Evolutionary conservation across 2,113 vertebrate genomes (phyloP).

Genomic region (Indicator maculatus): DNA sequence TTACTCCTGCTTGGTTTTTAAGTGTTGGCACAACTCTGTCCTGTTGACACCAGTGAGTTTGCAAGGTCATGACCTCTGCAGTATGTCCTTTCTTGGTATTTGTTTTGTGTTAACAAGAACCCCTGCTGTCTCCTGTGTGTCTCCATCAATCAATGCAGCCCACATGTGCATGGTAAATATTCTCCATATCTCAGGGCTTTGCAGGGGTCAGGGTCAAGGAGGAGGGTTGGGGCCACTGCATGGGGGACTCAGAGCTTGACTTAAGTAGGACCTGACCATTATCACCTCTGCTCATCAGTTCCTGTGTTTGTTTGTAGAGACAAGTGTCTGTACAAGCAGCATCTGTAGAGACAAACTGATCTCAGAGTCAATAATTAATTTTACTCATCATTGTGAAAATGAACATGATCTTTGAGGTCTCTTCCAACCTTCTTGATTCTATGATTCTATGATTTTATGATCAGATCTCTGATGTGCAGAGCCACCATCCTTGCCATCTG

Average conservation of each 20-base stretch:
- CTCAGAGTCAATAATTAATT: neutral
- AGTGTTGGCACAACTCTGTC: neutral
- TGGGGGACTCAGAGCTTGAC: neutral
- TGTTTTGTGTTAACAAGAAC: neutral
- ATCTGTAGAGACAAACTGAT: neutral
- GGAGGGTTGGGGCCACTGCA: neutral
- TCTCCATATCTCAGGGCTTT: neutral
- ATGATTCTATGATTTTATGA: too few relatives aligned
- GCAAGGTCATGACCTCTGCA: neutral
- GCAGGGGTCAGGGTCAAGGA: neutral
- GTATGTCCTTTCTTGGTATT: neutral
- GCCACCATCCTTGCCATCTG: neutral
- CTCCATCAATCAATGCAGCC: neutral
- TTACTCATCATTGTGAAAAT: neutral
- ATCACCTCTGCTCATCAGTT: neutral
- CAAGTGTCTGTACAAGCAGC: too few relatives aligned
- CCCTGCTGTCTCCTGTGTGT: neutral
- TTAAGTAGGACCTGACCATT: neutral
- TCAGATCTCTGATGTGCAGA: neutral
- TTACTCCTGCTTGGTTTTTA: neutral
- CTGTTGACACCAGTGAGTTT: neutral
- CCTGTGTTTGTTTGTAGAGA: fast-evolving
- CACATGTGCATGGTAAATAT: fast-evolving
- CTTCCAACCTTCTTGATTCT: too few relatives aligned
- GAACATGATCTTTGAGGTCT: neutral